Percentiles rank a stretch among this genome's conserved stretches.
phyloP scores from a whole-genome alignment of 2,113 vertebrate genomes.

The Triplophysa dalaica region DNA sequence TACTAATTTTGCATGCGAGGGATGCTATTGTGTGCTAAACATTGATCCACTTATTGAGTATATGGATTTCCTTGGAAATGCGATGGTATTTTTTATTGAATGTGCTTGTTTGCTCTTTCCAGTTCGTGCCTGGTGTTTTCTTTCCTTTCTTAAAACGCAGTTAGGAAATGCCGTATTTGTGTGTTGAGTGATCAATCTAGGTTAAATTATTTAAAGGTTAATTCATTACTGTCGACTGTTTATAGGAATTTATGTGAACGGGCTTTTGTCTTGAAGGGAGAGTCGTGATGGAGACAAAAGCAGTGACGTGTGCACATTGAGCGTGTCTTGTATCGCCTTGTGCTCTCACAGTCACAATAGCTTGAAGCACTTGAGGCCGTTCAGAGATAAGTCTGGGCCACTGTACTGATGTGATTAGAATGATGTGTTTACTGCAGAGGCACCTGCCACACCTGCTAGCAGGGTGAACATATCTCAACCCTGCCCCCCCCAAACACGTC shows the following conservation, averaged over 20 bases:
- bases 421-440: neutral
- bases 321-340: neutral
- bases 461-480: slow-evolving; percentile 29
- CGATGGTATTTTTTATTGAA: neutral
- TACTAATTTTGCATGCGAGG: neutral
- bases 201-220: neutral
- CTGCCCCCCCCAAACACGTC: neutral
- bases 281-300: neutral
- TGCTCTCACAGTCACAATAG: slow-evolving; percentile 21
- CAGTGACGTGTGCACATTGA: neutral
- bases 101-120: neutral
- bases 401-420: slow-evolving; percentile 26
- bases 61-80: too few relatives aligned
- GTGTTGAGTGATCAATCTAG: neutral
- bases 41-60: too few relatives aligned
- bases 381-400: slow-evolving; percentile 38
- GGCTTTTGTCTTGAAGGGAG: neutral
- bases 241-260: neutral
- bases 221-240: slow-evolving; percentile 1
- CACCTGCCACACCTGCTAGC: slow-evolving; percentile 37
- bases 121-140: neutral
- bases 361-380: neutral
- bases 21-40: neutral
- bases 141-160: neutral
- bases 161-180: neutral